Evolutionary conservation across 1,140 invertebrate genomes (phyloP).

Genomic region (Eriosoma lanigerum): DNA sequence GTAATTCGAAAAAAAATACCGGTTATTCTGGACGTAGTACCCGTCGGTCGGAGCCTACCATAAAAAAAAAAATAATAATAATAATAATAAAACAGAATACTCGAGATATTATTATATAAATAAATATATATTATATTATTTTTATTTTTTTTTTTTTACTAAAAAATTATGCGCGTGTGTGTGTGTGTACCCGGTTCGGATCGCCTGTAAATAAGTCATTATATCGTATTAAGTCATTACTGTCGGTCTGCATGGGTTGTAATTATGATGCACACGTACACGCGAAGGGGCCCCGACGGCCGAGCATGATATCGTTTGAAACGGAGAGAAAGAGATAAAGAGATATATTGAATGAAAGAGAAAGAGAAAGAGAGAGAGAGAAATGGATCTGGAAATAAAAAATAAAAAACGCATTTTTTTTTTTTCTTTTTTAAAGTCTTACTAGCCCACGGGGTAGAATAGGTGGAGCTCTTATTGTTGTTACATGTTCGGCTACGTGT

Average conservation of each 20-base stretch:
- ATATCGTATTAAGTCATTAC: slow-evolving; percentile 51
- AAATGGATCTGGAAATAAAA: no score
- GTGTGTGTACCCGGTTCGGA: slow-evolving; percentile 6
- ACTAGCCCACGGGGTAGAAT: slow-evolving; percentile 45
- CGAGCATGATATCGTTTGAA: no score
- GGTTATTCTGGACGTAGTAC: not conserved
- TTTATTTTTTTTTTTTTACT: slow-evolving; percentile 15
- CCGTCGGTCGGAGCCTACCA: not conserved
- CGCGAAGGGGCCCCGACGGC: slow-evolving; percentile 34
- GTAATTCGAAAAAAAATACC: not conserved
- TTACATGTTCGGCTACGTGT: not conserved
- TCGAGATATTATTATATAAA: slow-evolving; percentile 11
- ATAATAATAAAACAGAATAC: not conserved
- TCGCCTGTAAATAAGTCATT: slow-evolving; percentile 52
- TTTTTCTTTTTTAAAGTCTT: no score
- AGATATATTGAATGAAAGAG: no score
- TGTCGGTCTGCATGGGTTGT: slow-evolving; percentile 46
- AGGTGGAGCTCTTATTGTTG: slow-evolving; percentile 36
- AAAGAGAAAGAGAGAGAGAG: not conserved
- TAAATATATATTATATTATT: not conserved
- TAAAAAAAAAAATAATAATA: not conserved
- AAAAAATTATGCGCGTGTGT: not conserved
- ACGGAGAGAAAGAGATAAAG: not conserved
- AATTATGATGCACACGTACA: slow-evolving; percentile 43
- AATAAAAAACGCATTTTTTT: no score